Evolutionary conservation across 2,888 invertebrate genomes (phyloP).

Genomic region (Philereme vetulata): DNA sequence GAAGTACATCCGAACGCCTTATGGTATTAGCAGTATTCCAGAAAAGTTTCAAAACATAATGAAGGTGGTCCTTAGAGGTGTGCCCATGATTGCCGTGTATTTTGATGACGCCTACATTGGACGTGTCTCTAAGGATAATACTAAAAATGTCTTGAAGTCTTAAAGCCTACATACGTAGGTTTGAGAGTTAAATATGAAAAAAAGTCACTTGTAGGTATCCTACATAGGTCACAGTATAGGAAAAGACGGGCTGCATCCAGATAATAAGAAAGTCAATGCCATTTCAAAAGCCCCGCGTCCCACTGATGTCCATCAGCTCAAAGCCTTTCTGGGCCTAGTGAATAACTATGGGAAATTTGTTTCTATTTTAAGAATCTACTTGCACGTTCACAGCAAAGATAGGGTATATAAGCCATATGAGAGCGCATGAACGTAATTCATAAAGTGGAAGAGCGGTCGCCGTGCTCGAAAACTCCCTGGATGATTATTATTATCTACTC

Average conservation of each 20-base stretch:
- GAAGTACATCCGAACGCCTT: slow-evolving; percentile 9
- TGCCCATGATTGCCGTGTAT: no score
- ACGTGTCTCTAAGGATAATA: slow-evolving; percentile 4
- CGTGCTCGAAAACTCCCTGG: no score
- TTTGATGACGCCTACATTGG: no score
- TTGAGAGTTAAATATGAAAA: slow-evolving; percentile 9
- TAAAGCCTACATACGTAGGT: slow-evolving; percentile 7
- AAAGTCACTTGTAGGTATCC: slow-evolving; percentile 1
- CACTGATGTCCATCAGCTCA: no score
- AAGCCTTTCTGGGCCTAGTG: neutral
- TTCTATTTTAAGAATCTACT: slow-evolving; percentile 5
- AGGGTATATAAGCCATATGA: no score
- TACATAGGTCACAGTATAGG: slow-evolving; percentile 15
- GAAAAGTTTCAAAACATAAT: slow-evolving; percentile 8
- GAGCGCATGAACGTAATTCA: no score
- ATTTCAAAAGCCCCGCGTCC: no score
- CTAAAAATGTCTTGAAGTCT: slow-evolving; percentile 14
- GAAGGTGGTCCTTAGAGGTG: no score
- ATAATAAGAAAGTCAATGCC: no score
- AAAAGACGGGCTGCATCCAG: slow-evolving; percentile 12
- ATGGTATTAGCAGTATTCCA: slow-evolving; percentile 24
- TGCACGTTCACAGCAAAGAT: no score
- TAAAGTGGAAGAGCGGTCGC: no score
- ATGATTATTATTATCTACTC: no score
- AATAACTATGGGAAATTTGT: slow-evolving; percentile 13